Evolutionary conservation across 2,113 vertebrate species (phyloP).

Genomic region (Semicossyphus pulcher): DNA sequence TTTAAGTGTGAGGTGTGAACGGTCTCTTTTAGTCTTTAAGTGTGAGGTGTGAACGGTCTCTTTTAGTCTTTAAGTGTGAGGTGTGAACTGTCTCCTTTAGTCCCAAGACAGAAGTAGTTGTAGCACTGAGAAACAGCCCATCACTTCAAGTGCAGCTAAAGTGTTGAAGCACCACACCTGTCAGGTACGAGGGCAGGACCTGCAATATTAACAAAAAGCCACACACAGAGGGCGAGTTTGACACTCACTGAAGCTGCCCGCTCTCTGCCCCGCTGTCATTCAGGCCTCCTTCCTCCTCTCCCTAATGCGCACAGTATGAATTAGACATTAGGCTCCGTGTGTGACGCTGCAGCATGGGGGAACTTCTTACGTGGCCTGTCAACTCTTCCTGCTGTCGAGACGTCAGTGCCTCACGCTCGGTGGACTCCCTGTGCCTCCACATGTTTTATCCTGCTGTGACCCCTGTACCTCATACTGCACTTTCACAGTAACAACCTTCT

Average conservation of each 20-base stretch:
- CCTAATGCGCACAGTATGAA: constrained; percentile 54
- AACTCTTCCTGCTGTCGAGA: neutral
- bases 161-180: neutral
- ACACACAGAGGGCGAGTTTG: neutral
- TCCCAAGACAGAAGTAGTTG: neutral
- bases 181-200: neutral
- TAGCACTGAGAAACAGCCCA: neutral
- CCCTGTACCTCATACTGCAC: neutral
- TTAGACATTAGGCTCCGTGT: constrained; percentile 46
- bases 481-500: too few relatives aligned
- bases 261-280: neutral
- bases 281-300: neutral
- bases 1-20: too few relatives aligned
- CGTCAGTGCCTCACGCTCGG: neutral
- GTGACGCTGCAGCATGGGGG: constrained; percentile 7
- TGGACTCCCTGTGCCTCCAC: neutral
- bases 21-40: too few relatives aligned
- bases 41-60: too few relatives aligned
- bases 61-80: too few relatives aligned
- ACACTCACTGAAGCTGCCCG: neutral
- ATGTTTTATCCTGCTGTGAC: neutral
- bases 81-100: too few relatives aligned
- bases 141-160: neutral
- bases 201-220: neutral
- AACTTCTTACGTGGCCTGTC: constrained; percentile 40